Evolutionary conservation across 2,797 vertebrate species (phyloP).

Genomic region (Xyrichtys novacula): DNA sequence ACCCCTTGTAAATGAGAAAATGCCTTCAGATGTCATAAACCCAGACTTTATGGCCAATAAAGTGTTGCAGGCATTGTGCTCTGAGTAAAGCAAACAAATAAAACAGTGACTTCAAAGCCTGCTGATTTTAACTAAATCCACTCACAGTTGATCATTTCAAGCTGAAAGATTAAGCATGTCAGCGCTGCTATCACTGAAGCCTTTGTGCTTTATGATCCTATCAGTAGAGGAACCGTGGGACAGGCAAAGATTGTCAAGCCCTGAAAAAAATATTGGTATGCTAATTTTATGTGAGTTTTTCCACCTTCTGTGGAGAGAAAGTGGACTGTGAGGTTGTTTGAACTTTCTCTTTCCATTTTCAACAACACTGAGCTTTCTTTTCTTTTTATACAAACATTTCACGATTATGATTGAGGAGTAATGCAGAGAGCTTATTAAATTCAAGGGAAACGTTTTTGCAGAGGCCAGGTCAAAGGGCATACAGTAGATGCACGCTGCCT

Average conservation of each 20-base stretch:
- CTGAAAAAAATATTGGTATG: neutral
- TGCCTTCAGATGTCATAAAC: neutral
- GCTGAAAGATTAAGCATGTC: neutral
- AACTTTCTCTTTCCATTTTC: no score
- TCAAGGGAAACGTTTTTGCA: no score
- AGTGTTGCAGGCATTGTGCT: neutral
- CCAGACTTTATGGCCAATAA: neutral
- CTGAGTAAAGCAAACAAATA: slow-evolving; percentile 7
- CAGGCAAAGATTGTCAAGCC: neutral
- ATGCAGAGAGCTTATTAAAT: no score
- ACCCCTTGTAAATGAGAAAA: neutral
- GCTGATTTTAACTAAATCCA: neutral
- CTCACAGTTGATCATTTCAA: neutral
- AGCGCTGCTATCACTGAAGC: neutral
- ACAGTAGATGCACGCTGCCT: neutral
- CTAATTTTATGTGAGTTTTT: neutral
- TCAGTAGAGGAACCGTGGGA: neutral
- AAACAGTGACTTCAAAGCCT: neutral
- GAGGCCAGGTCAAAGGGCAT: neutral
- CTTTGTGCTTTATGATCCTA: neutral
- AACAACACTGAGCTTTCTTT: no score
- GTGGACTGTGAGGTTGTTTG: neutral
- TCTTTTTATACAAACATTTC: no score
- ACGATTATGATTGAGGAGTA: no score
- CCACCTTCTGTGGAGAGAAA: neutral